Base-by-base conservation (phyloP, 2,797 vertebrate genomes). In the Paguma larvata region DNA sequence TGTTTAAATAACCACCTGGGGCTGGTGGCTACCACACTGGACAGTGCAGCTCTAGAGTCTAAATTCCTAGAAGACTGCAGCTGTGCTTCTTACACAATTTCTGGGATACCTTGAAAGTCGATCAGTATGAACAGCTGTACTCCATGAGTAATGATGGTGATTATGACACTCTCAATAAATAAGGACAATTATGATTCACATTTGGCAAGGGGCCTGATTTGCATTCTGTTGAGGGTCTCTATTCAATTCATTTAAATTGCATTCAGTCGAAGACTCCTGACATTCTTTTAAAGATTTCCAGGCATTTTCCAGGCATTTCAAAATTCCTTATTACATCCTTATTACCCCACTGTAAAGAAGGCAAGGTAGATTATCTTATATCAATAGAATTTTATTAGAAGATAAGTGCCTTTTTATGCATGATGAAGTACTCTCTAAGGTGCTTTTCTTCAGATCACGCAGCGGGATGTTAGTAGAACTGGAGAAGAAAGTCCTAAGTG, bases 371-470 rank as follows among this genome's bases (percentile, higher is more conserved):
- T 95, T 94, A 93, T 91, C 90, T 96, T 85, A 85, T 92, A 82
- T 97, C 62, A 79, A 44, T 97, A 65, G 73, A 93, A 62, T 90
- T 92, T 96, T 93, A 94, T 94, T 88, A 92, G 34, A 85, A 41
- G 11, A 32, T 79, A 89, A 95, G 32, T 97, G 46, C 13, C 48
- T 91, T 94, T 95, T 95, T 75, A 84, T 67, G 59, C 34, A 73
- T 78, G n/a, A n/a, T 68, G 30, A 93, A 85, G 56, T 72, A 70
- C 19, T 84, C 53, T 88, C 25, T 44, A 83, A 96, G 90, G 72
- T 75, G 38, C 56, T 86, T 94, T 79, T 91, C 46, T 77, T 41
- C 32, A 62, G 41, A 44, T 92, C 25, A 56, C 68, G 93, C 56
- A 73, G 38, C 63, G 25, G 30, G 19, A 34, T 96, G 2, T 90